Evolutionary conservation across 1,140 invertebrate genomes (phyloP), one percentile per base, ranked within the genome.

Genomic region (Drosophila erecta): DNA sequence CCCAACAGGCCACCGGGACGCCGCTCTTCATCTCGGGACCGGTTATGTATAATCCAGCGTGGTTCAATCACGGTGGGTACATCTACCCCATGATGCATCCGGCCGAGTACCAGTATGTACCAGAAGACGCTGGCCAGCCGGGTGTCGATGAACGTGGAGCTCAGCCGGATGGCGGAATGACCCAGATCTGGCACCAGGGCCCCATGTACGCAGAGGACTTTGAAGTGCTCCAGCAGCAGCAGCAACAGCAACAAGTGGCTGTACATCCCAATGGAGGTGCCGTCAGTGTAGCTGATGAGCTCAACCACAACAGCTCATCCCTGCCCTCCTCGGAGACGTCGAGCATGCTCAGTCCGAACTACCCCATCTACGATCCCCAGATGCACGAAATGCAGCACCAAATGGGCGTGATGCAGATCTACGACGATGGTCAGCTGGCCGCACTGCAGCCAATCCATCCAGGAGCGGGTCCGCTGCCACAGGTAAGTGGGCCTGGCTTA

Each of bases 351-450:
- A 92, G 91, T 72, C 90, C 90, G 30, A 92, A 76, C 44, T 92
- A 91, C 76, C 54, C 78, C 51, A 91, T 91, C 3, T 92, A 92
- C 58, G 90, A 92, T 57, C 30, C 84, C 43, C 87, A 91, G 59
- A 61, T 92, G 15, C 90, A 92, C 50, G 90, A 92, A 17, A 77
- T 91, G 41, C 87, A 90, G 55, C 90, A 92, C 33, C 90, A 90
- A 57, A 90, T 92, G 90, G 70, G 85, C 33, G 83, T 92, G 33
- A 81, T 92, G 84, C 90, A 92, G 56, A 90, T 92, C 30, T 92
- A 84, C 24, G 90, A 91, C 38, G 87, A 91, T 51, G 72, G 69
- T 6, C 90, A 92, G 53, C 53, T 90, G 51, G 73, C 78, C 14
- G 62, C 83, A 10, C 66, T 91, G n/a, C 84, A 85, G 59, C 62